Evolutionary conservation across 2,888 invertebrate species (phyloP), one percentile per base, ranked within the genome.

Genomic region (Pseudolycoriella hygida): DNA sequence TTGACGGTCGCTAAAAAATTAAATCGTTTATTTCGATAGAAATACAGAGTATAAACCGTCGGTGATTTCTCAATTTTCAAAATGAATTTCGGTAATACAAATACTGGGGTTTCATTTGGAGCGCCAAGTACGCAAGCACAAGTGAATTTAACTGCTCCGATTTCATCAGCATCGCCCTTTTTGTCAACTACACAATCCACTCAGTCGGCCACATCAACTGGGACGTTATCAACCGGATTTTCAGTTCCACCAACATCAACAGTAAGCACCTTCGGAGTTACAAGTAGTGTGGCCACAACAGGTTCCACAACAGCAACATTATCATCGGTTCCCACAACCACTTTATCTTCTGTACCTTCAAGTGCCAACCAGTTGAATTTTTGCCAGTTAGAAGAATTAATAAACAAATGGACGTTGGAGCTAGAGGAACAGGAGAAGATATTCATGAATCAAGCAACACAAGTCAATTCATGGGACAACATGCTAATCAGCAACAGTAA

Each of bases 391-490:
- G 93, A 93, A 60, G 93, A 93, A 57, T 73, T 77, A 32, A 87
- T 94, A 47, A 92, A 93, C 65, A 90, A 94, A 62, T 96, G 93
- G 92, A 89, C 84, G 0, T 61, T 85, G 1, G 92, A 93, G 55
- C 62, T 96, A 34, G 89, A 92, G 53, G 90, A 92, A 52, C 92
- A 93, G 58, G 93, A 94, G 59, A 85, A 84, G 59, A 76, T 82
- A 0, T 96, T 94, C 59, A 77, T 89, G 48, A 86, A 89, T 61
- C 94, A 94, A 62, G 94, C 94, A 0, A 86, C 88, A 3, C 89
- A 93, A 65, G 79, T 96, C 46, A 96, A 96, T 64, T 86, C 88
- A 1, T 96, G 96, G 94, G 96, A 97, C 60, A 73, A 84, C 50
- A 68, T 92, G 37, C 71, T 96, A 2, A 85, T 92, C 46, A 75